phyloP scores from a whole-genome alignment of 2,797 vertebrate genomes.

The Australoheros facetus region DNA sequence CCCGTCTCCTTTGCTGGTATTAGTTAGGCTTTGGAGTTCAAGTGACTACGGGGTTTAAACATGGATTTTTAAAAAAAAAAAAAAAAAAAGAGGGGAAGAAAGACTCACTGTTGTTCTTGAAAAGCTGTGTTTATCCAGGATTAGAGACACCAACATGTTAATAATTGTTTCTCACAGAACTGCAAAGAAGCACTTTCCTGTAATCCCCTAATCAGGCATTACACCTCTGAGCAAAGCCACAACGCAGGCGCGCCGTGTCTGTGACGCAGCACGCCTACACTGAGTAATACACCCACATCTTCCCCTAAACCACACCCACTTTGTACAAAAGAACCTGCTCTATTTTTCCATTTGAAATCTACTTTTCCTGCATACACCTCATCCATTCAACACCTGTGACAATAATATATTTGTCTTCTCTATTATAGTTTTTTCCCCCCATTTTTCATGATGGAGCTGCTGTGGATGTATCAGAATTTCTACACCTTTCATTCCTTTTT shows the following conservation, averaged over 20 bases:
- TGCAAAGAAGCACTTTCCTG: constrained; percentile 88
- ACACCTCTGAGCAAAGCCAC: constrained; percentile 88
- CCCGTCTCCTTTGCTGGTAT: constrained; percentile 78
- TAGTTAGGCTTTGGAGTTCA: constrained; percentile 83
- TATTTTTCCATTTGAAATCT: constrained; percentile 17
- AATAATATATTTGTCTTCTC: background rate
- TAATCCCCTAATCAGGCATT: constrained; percentile 91
- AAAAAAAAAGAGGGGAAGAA: constrained; percentile 55
- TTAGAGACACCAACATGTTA: constrained; percentile 91
- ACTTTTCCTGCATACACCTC: background rate
- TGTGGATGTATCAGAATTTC: background rate
- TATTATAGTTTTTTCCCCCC: background rate
- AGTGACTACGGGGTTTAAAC: constrained; percentile 83
- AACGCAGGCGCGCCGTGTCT: constrained; percentile 73
- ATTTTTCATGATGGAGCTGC: background rate
- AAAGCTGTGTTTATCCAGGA: constrained; percentile 90
- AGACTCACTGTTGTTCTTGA: constrained; percentile 86
- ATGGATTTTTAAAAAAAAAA: constrained; percentile 56
- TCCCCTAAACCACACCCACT: constrained; percentile 60
- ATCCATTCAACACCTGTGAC: constrained; percentile 3
- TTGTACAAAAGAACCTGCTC: constrained; percentile 49
- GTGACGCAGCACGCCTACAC: constrained; percentile 73
- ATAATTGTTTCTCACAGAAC: constrained; percentile 91
- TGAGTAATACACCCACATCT: constrained; percentile 59
- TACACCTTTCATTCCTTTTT: background rate